A percentile compares a stretch with the other conserved stretches of the same genome.
Conservation (phyloP, 2,113 vertebrate species). For the Falco punctatus region DNA sequence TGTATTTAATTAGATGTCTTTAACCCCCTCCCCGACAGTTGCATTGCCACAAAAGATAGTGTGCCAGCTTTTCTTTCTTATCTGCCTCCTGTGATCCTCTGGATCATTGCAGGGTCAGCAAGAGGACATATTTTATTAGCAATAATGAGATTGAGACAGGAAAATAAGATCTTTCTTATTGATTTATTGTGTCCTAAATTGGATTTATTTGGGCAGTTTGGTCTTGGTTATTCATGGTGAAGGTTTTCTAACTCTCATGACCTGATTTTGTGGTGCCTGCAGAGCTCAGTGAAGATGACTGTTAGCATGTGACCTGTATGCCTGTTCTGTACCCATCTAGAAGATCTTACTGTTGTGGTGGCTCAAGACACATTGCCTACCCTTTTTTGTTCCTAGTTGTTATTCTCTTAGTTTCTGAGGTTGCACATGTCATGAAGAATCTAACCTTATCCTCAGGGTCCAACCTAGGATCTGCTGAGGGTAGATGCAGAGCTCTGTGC, state of each 20-base stretch:
- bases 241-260: neutral
- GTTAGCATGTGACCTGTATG: neutral
- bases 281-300: neutral
- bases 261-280: neutral
- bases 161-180: constrained; percentile 37
- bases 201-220: constrained; percentile 38
- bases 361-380: neutral
- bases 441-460: neutral
- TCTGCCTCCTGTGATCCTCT: neutral
- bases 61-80: constrained; percentile 19
- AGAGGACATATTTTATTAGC: constrained; percentile 47
- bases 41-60: neutral
- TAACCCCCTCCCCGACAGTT: neutral
- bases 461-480: neutral
- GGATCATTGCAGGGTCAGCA: constrained; percentile 25
- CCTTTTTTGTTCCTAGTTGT: neutral
- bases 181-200: constrained; percentile 35
- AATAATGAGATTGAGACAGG: constrained; percentile 42
- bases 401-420: neutral
- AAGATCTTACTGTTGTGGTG: neutral
- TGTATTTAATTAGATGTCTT: constrained; percentile 42
- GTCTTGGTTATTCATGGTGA: constrained; percentile 6
- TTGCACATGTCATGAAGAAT: neutral
- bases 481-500: neutral
- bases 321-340: neutral